phyloP scores from a whole-genome alignment of 2,797 vertebrate genomes.

The Clarias laeviceps region DNA sequence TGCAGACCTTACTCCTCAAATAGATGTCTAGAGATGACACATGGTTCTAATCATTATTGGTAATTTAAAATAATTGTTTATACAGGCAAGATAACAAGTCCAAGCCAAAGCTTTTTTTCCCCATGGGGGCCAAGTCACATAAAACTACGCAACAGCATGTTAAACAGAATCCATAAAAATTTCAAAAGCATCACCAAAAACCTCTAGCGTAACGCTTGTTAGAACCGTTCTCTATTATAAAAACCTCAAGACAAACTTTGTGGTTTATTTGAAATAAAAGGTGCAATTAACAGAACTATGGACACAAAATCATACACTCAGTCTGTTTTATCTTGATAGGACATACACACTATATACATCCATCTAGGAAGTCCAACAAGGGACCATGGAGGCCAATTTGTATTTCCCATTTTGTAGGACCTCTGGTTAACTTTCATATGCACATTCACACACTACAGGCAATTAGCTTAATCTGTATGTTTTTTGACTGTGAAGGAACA shows the following conservation, averaged over 20 bases:
- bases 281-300: conserved; percentile 12
- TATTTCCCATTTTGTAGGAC: no score
- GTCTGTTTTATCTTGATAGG: conserved; percentile 21
- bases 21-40: conserved; percentile 21
- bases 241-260: not conserved
- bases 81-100: conserved; percentile 25
- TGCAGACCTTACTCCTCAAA: conserved; percentile 24
- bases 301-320: conserved; percentile 2
- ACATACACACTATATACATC: not conserved
- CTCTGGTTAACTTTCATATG: not conserved
- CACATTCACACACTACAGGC: not conserved
- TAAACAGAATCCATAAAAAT: conserved; percentile 7
- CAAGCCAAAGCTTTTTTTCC: not conserved
- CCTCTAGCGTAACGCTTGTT: not conserved
- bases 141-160: conserved; percentile 19
- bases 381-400: no score
- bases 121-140: not conserved
- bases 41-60: conserved; percentile 35
- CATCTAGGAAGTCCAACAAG: no score
- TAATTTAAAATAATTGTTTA: conserved; percentile 41
- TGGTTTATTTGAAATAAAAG: not conserved
- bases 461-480: no score
- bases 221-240: not conserved
- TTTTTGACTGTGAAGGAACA: no score
- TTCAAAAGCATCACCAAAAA: not conserved